Base-by-base conservation (phyloP, 1,140 invertebrate species). In the Condylostylus longicornis region DNA sequence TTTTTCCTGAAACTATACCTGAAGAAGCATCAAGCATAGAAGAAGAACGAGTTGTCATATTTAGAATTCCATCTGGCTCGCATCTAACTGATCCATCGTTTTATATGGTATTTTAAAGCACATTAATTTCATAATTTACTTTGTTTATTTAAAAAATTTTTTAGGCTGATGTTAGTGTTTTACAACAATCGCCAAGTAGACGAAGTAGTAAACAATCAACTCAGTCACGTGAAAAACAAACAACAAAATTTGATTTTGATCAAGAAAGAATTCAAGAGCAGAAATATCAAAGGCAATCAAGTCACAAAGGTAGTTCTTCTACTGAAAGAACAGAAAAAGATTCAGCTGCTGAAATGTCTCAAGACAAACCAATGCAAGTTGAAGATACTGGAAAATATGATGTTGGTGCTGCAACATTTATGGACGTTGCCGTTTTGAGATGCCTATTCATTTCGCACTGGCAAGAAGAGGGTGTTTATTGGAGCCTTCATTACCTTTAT, bases 391-490 rank as follows among this genome's bases (percentile, higher is more conserved):
- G 47, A 10, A 53, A 50, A 30, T 53, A 58, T 17, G 78, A 90
- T 63, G 69, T 84, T 3, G 71, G 75, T n/a, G 75, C 85, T 17
- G 90, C 95, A 1, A 95, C 89, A 22, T 95, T 93, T 55, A 58
- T 98, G 18, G 96, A 99, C 63, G 85, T 98, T 9, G 87, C 90
- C 10, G 89, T 96, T 5, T 57, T 98, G 17, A 71, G 93, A 35
- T 98, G 93, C 63, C 70, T 99, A n/a, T 95, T 98, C 61, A 83
- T 94, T 40, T 74, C 84, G 1, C 88, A 95, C 53, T 99, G 96
- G 96, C 78, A 86, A 50, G 93, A 97, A 61, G 93, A 98, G 63
- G 95, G 95, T 2, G 79, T 97, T 18, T 88, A 82, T 64, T 99
- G 95, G 95, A 89, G 87, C 18, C 61, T 98, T n/a, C 82, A 90